Evolutionary conservation across 2,888 invertebrate species (phyloP), one percentile per base, ranked within the genome.

Genomic region (Hydrotaea diabolus): DNA sequence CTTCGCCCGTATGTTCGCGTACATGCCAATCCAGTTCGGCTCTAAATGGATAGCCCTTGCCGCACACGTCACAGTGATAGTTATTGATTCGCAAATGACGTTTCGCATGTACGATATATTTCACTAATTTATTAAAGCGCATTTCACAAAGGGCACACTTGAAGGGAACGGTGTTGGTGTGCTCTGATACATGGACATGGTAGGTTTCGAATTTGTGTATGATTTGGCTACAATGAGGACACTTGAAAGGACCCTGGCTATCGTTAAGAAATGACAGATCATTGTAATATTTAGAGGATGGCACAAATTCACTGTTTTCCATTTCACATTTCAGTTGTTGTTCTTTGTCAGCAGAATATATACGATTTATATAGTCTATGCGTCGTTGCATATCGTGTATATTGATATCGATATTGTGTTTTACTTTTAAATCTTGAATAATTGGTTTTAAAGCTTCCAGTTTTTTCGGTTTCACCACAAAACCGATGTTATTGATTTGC

Each of bases 401-500:
- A 46, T 17, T 78, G 23, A 72, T 62, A 13, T 78, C 59, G 39
- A 36, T 46, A 11, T 72, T 72, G 21, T 59, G 78, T 15, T 62
- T 43, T n/a, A 9, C 21, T 31, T 62, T 62, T n/a, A 78, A 7
- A 15, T 78, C 78, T 36, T 78, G 31, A 13, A 71, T 59, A 11
- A 78, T 78, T 46, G 39, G 46, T 15, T 46, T 59, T 11, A 78
- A 49, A 13, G 69, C 62, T 78, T 72, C 62, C 2, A 49, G 11
- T n/a, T 49, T 71, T 23, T 62, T 78, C 0, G 71, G 49, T 62
- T 36, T 62, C 3, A 78, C 62, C 31, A 71, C 78, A 21, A 78
- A 78, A 4, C 17, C 78, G 23, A 78, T 78, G 31, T 78, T 46
- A 49, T 78, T 59, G n/a, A 78, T 43, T n/a, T 78, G 49, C 78